These are phyloP conservation scores for Calosoma granatense DNA, from an alignment of 1,140 invertebrate species.

Conservation along the genomic window DNA sequence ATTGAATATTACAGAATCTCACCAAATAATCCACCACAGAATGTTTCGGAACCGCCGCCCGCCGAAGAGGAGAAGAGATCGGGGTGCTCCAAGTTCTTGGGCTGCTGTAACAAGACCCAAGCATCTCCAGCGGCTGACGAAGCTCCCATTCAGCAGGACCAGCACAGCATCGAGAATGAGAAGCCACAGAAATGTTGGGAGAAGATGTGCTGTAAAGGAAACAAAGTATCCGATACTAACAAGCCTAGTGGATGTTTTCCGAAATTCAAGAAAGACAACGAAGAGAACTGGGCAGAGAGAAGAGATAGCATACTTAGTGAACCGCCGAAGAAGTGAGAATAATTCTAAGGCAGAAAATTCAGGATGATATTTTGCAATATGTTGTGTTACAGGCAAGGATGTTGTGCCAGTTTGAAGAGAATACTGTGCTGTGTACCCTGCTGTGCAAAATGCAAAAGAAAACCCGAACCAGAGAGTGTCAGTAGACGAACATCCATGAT, in stretches of 20 bases:
- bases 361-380: not conserved
- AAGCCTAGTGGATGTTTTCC: slow-evolving; percentile 19
- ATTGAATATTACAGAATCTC: not conserved
- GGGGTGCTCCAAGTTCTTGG: not conserved
- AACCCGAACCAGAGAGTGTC: slow-evolving; percentile 29
- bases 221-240: not conserved
- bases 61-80: not conserved
- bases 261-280: slow-evolving; percentile 20
- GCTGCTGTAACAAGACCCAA: not conserved
- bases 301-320: slow-evolving; percentile 28
- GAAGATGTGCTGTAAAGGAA: not conserved
- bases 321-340: slow-evolving; percentile 15
- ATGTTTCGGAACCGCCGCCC: not conserved
- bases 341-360: slow-evolving; percentile 21
- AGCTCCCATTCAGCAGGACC: not conserved
- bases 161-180: not conserved
- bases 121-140: not conserved
- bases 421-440: slow-evolving; percentile 26
- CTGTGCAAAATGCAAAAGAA: slow-evolving; percentile 33
- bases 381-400: slow-evolving; percentile 18
- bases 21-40: not conserved
- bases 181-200: not conserved
- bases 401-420: slow-evolving; percentile 9
- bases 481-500: slow-evolving; percentile 47
- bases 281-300: slow-evolving; percentile 32